Evolutionary conservation across 1,140 invertebrate species (phyloP), one percentile per base, ranked within the genome.

Genomic region (Battus philenor): DNA sequence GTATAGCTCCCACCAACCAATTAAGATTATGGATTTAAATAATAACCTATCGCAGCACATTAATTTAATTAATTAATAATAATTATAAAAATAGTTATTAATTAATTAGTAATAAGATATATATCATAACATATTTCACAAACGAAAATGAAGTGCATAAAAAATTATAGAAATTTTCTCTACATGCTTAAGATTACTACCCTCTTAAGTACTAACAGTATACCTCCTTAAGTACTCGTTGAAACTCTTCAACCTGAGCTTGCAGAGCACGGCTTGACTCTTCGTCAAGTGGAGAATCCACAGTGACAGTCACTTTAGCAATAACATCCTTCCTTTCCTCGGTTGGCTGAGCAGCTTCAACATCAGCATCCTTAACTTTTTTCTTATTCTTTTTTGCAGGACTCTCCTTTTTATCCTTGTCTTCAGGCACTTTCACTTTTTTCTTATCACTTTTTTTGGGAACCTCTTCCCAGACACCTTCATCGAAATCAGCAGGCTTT

Each of bases 391-490:
- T 85, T 51, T 87, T 85, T 7, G 56, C 36, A 31, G 83, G 71
- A 50, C 86, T 82, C 10, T 81, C 72, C 31, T 63, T 88, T 69
- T 81, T 77, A 54, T 91, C 91, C 49, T 91, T 93, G 86, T 91
- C 59, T 87, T 89, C 13, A 84, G 89, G 88, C 6, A 89, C 90
- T 68, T 90, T 91, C 61, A 76, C 90, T 89, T 79, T 81, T 47
- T 89, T 89, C 58, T 90, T 88, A 68, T 90, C 81, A 86, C 88
- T 81, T 47, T 89, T 90, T 2, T 90, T 90, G 34, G 90, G 90
- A 6, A 91, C 91, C 64, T 90, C 91, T 65, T 93, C 90, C 92
- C 92, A 93, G 24, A 90, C 87, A 74, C 91, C 91, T 52, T 93
- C 91, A 75, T 93, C 91, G 81, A 89, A 92, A 59, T 93, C 91